phyloP scores from a whole-genome alignment of 1,140 invertebrate species.

The Dinothrombium tinctorium region DNA sequence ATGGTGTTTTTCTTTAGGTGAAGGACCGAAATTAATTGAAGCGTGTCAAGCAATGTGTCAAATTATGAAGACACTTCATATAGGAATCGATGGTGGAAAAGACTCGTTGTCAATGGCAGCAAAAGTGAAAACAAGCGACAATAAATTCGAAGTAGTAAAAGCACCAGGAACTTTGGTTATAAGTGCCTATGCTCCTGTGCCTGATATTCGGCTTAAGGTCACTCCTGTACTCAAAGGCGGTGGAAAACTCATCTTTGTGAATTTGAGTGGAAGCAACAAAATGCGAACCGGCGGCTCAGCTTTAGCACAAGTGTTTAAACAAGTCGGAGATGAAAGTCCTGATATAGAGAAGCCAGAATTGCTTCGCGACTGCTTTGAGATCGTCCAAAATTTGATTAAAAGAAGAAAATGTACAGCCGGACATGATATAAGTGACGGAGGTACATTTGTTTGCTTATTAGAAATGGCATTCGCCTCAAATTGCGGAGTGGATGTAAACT shows the following conservation, averaged over 20 bases:
- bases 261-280: slow-evolving; percentile 21
- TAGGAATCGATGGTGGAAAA: slow-evolving; percentile 91
- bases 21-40: slow-evolving; percentile 59
- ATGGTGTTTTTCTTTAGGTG: slow-evolving; percentile 29
- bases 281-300: slow-evolving; percentile 65
- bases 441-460: slow-evolving; percentile 58
- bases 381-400: slow-evolving; percentile 54
- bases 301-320: slow-evolving; percentile 64
- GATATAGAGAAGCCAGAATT: slow-evolving; percentile 44
- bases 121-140: slow-evolving; percentile 35
- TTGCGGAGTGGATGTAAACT: slow-evolving; percentile 43
- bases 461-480: slow-evolving; percentile 90
- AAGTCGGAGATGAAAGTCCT: slow-evolving; percentile 52
- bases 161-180: slow-evolving; percentile 57
- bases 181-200: slow-evolving; percentile 79
- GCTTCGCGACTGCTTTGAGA: slow-evolving; percentile 47
- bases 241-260: slow-evolving; percentile 36
- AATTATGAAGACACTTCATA: slow-evolving; percentile 57
- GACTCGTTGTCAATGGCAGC: slow-evolving; percentile 95
- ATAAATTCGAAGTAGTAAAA: slow-evolving; percentile 23
- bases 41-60: slow-evolving; percentile 69
- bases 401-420: slow-evolving; percentile 51
- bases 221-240: slow-evolving; percentile 52
- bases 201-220: slow-evolving; percentile 46
- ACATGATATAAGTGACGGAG: slow-evolving; percentile 91